Evolutionary conservation across 2,797 vertebrate genomes (phyloP).

Genomic region (Aselliscus stoliczkanus): DNA sequence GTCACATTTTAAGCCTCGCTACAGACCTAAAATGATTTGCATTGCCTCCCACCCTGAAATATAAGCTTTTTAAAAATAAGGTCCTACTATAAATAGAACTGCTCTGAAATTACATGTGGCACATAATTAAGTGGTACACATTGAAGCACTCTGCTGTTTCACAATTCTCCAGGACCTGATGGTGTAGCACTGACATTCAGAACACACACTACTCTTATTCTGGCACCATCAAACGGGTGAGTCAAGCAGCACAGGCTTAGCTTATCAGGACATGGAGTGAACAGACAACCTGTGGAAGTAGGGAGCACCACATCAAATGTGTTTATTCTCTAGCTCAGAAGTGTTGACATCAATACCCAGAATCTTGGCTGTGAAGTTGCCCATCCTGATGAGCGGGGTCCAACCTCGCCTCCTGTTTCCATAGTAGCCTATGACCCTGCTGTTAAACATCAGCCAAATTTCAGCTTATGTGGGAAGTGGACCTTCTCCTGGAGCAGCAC

Average conservation of each 20-base stretch:
- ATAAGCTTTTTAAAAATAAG: slow-evolving; percentile 66
- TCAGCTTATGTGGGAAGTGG: not conserved
- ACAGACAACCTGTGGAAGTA: not conserved
- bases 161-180: not conserved
- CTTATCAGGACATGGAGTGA: not conserved
- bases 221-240: not conserved
- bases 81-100: slow-evolving; percentile 56
- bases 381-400: not conserved
- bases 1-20: slow-evolving; percentile 49
- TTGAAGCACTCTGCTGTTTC: slow-evolving; percentile 40
- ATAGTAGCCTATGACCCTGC: not conserved
- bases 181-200: not conserved
- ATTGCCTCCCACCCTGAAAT: slow-evolving; percentile 39
- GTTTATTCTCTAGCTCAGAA: not conserved
- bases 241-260: too few species aligned
- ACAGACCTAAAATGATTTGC: slow-evolving; percentile 40
- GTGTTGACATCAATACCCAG: not conserved
- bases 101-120: slow-evolving; percentile 57
- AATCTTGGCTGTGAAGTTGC: not conserved
- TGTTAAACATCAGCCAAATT: slow-evolving; percentile 10
- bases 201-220: not conserved
- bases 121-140: slow-evolving; percentile 44
- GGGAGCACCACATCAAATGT: not conserved
- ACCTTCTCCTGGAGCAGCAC: not conserved
- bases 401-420: not conserved